Percentiles rank a stretch among this genome's conserved stretches.
Evolutionary conservation across 1,140 invertebrate genomes (phyloP).

Genomic region (Calliopsis andreniformis): DNA sequence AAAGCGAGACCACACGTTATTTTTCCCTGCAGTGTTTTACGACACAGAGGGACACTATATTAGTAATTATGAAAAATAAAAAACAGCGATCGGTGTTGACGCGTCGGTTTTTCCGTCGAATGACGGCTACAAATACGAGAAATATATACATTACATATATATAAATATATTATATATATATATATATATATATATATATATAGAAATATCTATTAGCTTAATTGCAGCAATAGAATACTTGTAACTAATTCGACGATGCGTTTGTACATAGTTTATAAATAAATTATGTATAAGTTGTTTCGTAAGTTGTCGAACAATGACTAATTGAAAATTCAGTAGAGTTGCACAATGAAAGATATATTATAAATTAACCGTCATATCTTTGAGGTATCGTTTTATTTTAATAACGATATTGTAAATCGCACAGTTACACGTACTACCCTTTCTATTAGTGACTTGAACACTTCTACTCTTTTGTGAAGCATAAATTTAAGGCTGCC

Average conservation of each 20-base stretch:
- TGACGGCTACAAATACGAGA: background rate
- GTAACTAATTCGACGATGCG: conserved; percentile 7
- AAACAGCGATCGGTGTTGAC: conserved; percentile 10
- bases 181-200: no score
- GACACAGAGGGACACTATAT: conserved; percentile 32
- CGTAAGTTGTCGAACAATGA: conserved; percentile 20
- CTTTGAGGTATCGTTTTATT: no score
- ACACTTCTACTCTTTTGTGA: background rate
- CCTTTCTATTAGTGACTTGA: background rate
- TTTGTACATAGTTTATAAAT: conserved; percentile 41
- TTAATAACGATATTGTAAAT: conserved; percentile 1
- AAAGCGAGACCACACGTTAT: conserved; percentile 61
- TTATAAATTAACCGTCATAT: no score
- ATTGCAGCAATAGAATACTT: conserved; percentile 44
- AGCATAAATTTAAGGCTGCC: background rate
- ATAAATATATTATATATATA: no score
- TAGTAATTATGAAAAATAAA: conserved; percentile 31
- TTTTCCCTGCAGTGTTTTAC: conserved; percentile 23
- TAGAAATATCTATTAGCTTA: conserved; percentile 23
- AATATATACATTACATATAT: conserved; percentile 15
- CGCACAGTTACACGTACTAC: no score
- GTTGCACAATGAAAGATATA: no score
- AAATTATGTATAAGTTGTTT: conserved; percentile 30
- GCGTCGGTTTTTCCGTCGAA: conserved; percentile 4
- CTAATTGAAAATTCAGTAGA: no score